Base-by-base conservation (phyloP, 2,888 invertebrate genomes). In the Ashinkailepas kermadecensis region DNA sequence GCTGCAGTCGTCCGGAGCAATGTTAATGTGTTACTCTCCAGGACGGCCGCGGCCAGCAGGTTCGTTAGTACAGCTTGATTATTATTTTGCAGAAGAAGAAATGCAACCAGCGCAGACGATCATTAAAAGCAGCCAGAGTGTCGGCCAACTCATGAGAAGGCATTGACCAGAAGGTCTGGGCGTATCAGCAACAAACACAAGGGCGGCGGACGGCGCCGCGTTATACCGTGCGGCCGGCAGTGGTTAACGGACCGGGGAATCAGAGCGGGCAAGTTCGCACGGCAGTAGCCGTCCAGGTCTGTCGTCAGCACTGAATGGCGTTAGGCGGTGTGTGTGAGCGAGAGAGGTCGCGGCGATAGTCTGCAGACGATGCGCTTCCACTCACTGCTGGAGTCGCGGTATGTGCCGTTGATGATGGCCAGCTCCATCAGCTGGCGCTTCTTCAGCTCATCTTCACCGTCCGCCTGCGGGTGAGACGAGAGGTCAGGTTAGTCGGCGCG, bases 361-460 rank as follows among this genome's bases (percentile, higher is more conserved):
- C 74, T 23, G 56, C 21, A 39, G 54, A 12, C 7, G 8, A 13
- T 6, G 54, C 39, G 39, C 39, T 39, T 18, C 13, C n/a, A 79
- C 79, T 79, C 59, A 79, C 79, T 79, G 79, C 58, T 79, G 83
- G 96, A 96, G 89, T 98, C 97, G 88, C 99, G 93, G 91, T 99
- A 99, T 82, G 99, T 99, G 88, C 99, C 99, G 88, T 99, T 99
- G 88, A 99, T 98, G 87, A 99, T 99, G 87, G 99, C 99, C 88
- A 99, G 91, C 89, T 99, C 99, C 99, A 99, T 99, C 86, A 99
- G 91, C 90, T 99, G 99, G 88, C 98, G 93, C 89, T 99, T 98
- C 92, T 99, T 99, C 87, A 99, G 90, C 89, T 99, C 99, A 89
- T 99, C 99, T 91, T 99, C 99, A 84, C 99, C 99, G 89, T 99